Percentiles rank a stretch among this genome's conserved stretches.
Evolutionary conservation across 2,888 invertebrate species (phyloP).

Genomic region (Amorpha juglandis): DNA sequence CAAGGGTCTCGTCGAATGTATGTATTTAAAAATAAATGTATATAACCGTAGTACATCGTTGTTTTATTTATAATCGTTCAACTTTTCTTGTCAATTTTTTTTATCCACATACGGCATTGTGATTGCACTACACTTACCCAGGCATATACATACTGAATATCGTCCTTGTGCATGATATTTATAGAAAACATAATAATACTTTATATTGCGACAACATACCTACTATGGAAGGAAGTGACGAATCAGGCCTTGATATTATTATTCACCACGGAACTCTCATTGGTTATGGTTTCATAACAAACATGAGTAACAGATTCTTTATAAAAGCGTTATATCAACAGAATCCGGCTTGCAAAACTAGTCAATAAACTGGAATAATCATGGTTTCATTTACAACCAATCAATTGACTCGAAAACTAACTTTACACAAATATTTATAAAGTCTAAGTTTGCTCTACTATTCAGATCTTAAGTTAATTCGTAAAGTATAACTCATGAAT

Average conservation of each 20-base stretch:
- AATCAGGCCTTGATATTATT: no score
- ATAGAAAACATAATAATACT: no score
- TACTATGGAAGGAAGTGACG: no score
- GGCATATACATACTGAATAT: no score
- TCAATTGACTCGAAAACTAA: background rate
- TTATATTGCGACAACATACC: no score
- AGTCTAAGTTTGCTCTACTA: background rate
- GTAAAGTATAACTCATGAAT: background rate
- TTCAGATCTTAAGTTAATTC: background rate
- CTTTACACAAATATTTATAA: background rate
- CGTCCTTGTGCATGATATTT: no score
- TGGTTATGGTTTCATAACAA: background rate
- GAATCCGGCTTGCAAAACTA: conserved; percentile 29
- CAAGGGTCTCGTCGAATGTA: background rate
- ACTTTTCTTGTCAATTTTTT: background rate
- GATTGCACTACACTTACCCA: no score
- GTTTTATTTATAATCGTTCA: conserved; percentile 3
- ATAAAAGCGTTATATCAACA: conserved; percentile 35
- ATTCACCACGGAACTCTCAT: no score
- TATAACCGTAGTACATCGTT: background rate
- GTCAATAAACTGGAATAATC: conserved; percentile 30
- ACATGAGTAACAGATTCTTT: conserved; percentile 27
- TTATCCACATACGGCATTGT: no score
- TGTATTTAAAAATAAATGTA: conserved; percentile 9
- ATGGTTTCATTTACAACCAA: background rate